These are phyloP conservation scores for Carassius carassius DNA, from an alignment of 2,113 vertebrate genomes.

Conservation along the genomic window DNA sequence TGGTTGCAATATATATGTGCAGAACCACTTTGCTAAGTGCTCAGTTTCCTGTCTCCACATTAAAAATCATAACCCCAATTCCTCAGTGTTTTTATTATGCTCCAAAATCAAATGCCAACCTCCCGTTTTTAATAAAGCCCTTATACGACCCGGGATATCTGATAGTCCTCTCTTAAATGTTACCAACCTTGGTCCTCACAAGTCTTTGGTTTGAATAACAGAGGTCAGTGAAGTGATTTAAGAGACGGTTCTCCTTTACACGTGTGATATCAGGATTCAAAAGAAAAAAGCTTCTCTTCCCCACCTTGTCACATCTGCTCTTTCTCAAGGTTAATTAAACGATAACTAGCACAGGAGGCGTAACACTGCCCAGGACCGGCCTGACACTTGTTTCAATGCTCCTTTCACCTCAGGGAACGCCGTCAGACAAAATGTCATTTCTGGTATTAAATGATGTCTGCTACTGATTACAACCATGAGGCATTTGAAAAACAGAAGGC, in stretches of 20 bases:
- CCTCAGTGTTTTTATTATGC: background rate
- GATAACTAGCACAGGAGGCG: constrained; percentile 58
- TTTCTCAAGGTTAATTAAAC: constrained; percentile 45
- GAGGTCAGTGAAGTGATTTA: constrained; percentile 28
- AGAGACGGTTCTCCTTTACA: constrained; percentile 24
- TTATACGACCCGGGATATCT: constrained; percentile 25
- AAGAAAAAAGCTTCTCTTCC: background rate
- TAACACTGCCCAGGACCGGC: constrained; percentile 34
- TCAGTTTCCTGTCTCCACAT: constrained; percentile 20
- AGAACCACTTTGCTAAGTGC: constrained; percentile 15
- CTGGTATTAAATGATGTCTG: constrained; percentile 47
- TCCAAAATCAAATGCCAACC: constrained; percentile 11
- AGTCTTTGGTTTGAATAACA: constrained; percentile 5
- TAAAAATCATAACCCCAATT: constrained; percentile 27
- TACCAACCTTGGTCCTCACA: background rate
- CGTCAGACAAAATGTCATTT: constrained; percentile 1
- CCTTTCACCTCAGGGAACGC: constrained; percentile 20
- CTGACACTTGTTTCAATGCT: constrained; percentile 7
- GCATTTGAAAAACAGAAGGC: background rate
- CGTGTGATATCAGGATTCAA: constrained; percentile 28
- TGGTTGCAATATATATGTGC: constrained; percentile 19
- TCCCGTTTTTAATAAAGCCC: constrained; percentile 52
- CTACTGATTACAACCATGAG: constrained; percentile 64
- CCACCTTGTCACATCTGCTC: constrained; percentile 50
- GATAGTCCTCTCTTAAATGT: constrained; percentile 25